Evolutionary conservation across 1,140 invertebrate genomes (phyloP).

Genomic region (Zaprionus gabonicus): DNA sequence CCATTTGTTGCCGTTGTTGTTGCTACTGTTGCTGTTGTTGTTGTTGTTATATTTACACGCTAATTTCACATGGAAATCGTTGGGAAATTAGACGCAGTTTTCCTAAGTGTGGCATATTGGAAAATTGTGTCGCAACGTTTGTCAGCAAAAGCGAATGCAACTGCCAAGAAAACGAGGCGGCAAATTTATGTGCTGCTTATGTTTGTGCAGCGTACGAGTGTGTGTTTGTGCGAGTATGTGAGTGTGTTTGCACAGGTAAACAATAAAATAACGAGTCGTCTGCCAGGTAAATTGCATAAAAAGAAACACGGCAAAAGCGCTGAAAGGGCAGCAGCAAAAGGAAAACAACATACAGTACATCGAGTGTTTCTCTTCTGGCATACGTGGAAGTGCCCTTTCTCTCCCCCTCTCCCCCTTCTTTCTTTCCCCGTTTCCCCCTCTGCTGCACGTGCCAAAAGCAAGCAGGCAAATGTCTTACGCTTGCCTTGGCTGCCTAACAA

Average conservation of each 20-base stretch:
- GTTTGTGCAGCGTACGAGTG: constrained; percentile 17
- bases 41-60: constrained; percentile 28
- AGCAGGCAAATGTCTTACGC: constrained; percentile 76
- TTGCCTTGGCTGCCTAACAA: constrained; percentile 71
- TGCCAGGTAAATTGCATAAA: constrained; percentile 74
- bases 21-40: not conserved
- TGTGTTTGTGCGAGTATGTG: not conserved
- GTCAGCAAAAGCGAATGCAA: constrained; percentile 30
- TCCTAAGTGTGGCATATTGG: constrained; percentile 7
- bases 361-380: constrained; percentile 11
- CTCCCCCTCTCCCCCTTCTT: not conserved
- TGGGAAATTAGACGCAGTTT: constrained; percentile 26
- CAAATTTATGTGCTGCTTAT: constrained; percentile 50
- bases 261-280: constrained; percentile 81
- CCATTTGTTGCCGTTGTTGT: not conserved
- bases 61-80: constrained; percentile 40
- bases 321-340: constrained; percentile 25
- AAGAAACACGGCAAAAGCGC: constrained; percentile 34
- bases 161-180: constrained; percentile 20
- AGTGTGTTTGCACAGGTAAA: constrained; percentile 61
- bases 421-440: too few relatives aligned
- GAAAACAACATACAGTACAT: constrained; percentile 40
- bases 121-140: constrained; percentile 10
- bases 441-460: constrained; percentile 71
- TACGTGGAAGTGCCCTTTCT: not conserved